Evolutionary conservation across 2,888 invertebrate genomes (phyloP).

Genomic region (Chironomus tentans): DNA sequence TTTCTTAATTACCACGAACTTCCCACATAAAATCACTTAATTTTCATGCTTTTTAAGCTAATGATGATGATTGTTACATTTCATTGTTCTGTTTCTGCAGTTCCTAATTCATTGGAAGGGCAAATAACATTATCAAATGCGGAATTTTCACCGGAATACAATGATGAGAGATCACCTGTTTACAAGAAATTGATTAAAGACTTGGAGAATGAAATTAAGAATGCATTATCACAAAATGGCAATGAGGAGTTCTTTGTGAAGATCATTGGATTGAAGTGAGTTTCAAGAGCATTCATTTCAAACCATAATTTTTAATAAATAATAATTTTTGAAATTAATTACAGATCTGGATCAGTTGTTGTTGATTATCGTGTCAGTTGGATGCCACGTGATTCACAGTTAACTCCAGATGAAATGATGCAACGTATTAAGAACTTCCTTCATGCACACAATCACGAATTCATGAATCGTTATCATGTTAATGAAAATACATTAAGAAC

Average conservation of each 20-base stretch:
- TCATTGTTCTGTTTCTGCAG: conserved; percentile 37
- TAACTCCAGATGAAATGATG: conserved; percentile 44
- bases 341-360: conserved; percentile 55
- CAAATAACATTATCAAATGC: conserved; percentile 57
- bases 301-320: neutral
- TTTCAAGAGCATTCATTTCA: conserved; percentile 29
- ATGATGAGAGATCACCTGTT: conserved; percentile 51
- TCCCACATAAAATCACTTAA: conserved; percentile 4
- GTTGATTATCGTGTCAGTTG: conserved; percentile 58
- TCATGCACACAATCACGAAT: conserved; percentile 47
- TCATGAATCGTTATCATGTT: conserved; percentile 47
- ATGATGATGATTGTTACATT: conserved; percentile 29
- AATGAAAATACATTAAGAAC: conserved; percentile 33
- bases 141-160: conserved; percentile 50
- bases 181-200: conserved; percentile 51
- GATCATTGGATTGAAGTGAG: conserved; percentile 54
- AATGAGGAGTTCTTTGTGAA: conserved; percentile 50
- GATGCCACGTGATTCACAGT: conserved; percentile 46
- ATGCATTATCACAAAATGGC: conserved; percentile 46
- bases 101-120: conserved; percentile 61
- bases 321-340: conserved; percentile 29
- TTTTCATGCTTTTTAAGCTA: conserved; percentile 5
- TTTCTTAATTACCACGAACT: neutral
- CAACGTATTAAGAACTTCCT: conserved; percentile 46
- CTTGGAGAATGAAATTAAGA: conserved; percentile 52